phyloP scores from a whole-genome alignment of 2,797 vertebrate species.

The Coregonus sp. region DNA sequence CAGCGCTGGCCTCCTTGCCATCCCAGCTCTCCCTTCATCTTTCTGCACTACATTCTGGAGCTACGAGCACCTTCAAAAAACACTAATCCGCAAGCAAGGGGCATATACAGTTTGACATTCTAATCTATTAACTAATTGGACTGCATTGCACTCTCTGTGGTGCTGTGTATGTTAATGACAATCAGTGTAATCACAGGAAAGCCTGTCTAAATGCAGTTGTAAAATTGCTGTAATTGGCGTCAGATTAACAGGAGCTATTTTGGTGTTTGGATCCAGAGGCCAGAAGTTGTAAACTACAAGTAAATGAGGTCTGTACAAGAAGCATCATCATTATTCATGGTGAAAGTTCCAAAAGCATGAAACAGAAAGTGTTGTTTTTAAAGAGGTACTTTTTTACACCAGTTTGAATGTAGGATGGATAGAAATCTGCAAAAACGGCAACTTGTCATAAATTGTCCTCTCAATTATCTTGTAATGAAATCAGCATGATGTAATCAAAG shows the following conservation, averaged over 20 bases:
- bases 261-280: background rate
- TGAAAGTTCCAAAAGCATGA: background rate
- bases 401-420: background rate
- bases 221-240: background rate
- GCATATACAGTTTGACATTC: background rate
- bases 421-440: background rate
- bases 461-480: no score
- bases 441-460: no score
- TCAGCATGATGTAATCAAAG: background rate
- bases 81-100: slow-evolving; percentile 8
- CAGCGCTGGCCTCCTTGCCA: slow-evolving; percentile 17
- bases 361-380: background rate
- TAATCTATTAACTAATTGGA: slow-evolving; percentile 34
- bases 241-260: background rate
- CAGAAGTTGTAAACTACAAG: background rate
- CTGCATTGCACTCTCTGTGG: slow-evolving; percentile 42
- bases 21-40: slow-evolving; percentile 27
- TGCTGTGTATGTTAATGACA: slow-evolving; percentile 33
- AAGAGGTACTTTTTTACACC: background rate
- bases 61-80: slow-evolving; percentile 17
- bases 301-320: background rate
- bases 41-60: slow-evolving; percentile 46
- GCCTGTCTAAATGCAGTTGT: background rate
- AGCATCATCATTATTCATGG: background rate
- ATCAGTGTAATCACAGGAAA: slow-evolving; percentile 21